phyloP scores from a whole-genome alignment of 2,888 invertebrate species.

The Tortrix viridana region DNA sequence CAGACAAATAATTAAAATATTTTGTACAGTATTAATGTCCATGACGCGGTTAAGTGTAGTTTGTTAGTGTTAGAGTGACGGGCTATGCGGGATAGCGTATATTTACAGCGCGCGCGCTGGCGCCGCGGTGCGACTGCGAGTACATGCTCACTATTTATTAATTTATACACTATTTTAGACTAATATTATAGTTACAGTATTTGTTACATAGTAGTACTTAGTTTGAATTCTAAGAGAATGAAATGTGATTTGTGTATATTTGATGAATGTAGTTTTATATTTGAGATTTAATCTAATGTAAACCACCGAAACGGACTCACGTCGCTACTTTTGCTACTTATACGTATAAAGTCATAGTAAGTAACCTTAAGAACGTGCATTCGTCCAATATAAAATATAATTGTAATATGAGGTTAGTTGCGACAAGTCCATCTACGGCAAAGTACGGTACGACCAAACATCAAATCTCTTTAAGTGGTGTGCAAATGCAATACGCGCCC shows the following conservation, averaged over 20 bases:
- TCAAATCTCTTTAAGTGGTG: no score
- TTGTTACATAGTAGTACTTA: constrained; percentile 24
- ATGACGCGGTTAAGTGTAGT: constrained; percentile 38
- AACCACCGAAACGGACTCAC: background rate
- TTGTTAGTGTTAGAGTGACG: background rate
- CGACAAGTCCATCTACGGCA: no score
- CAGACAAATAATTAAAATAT: constrained; percentile 51
- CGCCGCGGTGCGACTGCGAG: constrained; percentile 47
- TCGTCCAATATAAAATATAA: background rate
- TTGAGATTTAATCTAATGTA: background rate
- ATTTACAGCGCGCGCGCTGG: constrained; percentile 31
- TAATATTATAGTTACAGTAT: constrained; percentile 22
- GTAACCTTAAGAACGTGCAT: background rate
- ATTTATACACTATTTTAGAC: constrained; percentile 40
- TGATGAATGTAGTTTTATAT: background rate
- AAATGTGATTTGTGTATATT: constrained; percentile 6
- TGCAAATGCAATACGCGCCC: no score
- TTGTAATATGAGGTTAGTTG: background rate
- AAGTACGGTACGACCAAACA: no score
- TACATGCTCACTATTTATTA: constrained; percentile 45
- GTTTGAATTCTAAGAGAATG: constrained; percentile 24
- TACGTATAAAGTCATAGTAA: constrained; percentile 1
- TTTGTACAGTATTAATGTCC: constrained; percentile 64
- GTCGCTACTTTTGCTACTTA: background rate
- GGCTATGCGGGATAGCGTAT: background rate